Evolutionary conservation across 1,140 invertebrate genomes (phyloP).

Genomic region (Archivesica marissinica): DNA sequence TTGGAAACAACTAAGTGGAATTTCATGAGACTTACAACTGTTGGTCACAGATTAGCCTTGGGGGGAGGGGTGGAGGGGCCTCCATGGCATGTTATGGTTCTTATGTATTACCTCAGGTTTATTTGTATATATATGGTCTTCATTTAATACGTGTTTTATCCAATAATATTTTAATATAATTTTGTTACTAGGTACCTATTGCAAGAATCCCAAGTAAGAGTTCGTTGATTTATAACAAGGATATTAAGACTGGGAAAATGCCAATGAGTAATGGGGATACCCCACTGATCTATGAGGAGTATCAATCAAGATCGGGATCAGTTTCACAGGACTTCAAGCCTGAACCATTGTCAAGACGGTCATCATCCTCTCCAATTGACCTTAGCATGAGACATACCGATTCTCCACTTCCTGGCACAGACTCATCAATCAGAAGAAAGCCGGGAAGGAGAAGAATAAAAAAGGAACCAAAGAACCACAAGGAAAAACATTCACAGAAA

Average conservation of each 20-base stretch:
- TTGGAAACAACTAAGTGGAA: too few relatives aligned
- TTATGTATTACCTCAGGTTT: too few relatives aligned
- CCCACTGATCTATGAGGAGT: constrained; percentile 10
- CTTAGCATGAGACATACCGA: constrained; percentile 30
- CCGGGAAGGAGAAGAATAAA: constrained; percentile 26
- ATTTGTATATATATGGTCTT: too few relatives aligned
- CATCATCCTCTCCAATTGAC: constrained; percentile 49
- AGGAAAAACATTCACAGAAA: constrained; percentile 12
- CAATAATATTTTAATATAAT: not conserved
- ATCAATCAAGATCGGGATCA: not conserved
- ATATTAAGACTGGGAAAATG: not conserved
- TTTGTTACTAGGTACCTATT: constrained; percentile 1
- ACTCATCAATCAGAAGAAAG: not conserved
- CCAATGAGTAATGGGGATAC: not conserved
- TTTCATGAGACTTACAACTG: too few relatives aligned
- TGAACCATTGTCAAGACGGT: constrained; percentile 10
- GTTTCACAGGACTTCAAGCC: not conserved
- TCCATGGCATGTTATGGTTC: too few relatives aligned
- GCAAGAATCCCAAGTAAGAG: not conserved
- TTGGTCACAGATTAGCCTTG: too few relatives aligned
- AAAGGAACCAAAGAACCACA: constrained; percentile 36
- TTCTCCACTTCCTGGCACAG: not conserved
- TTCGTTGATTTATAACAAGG: not conserved
- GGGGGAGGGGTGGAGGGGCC: too few relatives aligned
- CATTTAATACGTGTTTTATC: not conserved